These are phyloP conservation scores for Brachycybe producta DNA, from an alignment of 2,888 invertebrate genomes.

Conservation along the genomic window DNA sequence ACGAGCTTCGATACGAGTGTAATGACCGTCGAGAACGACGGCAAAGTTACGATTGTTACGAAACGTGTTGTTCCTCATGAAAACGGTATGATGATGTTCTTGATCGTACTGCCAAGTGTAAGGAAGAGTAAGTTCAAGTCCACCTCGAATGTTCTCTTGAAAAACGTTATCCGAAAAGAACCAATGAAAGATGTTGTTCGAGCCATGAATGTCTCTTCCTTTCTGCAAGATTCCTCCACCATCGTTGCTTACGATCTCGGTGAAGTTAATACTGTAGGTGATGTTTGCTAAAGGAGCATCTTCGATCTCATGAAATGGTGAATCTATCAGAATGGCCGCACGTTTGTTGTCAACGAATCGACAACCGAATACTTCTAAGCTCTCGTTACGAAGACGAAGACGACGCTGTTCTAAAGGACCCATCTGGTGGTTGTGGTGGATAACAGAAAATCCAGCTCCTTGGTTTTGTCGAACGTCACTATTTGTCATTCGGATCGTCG, in stretches of 20 bases:
- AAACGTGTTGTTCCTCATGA: conserved; percentile 76
- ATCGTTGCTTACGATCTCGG: conserved; percentile 72
- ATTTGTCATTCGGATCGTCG: conserved; percentile 9
- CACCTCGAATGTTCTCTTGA: conserved; percentile 70
- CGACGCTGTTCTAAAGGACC: conserved; percentile 76
- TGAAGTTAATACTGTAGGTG: conserved; percentile 73
- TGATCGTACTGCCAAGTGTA: conserved; percentile 93
- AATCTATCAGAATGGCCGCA: conserved; percentile 67
- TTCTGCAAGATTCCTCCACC: conserved; percentile 79
- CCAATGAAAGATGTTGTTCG: conserved; percentile 96
- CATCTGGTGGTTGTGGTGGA: conserved; percentile 58
- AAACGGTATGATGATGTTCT: conserved; percentile 82
- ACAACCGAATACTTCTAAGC: conserved; percentile 61
- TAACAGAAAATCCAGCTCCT: conserved; percentile 57
- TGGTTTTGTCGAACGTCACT: conserved; percentile 42
- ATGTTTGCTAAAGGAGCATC: conserved; percentile 77
- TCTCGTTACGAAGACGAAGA: conserved; percentile 74
- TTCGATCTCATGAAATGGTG: conserved; percentile 72
- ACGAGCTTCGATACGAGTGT: conserved; percentile 73
- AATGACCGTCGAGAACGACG: conserved; percentile 82
- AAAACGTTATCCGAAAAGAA: conserved; percentile 72
- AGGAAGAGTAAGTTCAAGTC: conserved; percentile 76
- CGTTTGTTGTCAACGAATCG: conserved; percentile 65
- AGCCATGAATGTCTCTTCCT: conserved; percentile 80
- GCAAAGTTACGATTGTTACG: conserved; percentile 71